A percentile compares a stretch with the other conserved stretches of the same genome.
Conservation (phyloP, 2,113 vertebrate genomes). For the Daphoenositta chrysoptera region DNA sequence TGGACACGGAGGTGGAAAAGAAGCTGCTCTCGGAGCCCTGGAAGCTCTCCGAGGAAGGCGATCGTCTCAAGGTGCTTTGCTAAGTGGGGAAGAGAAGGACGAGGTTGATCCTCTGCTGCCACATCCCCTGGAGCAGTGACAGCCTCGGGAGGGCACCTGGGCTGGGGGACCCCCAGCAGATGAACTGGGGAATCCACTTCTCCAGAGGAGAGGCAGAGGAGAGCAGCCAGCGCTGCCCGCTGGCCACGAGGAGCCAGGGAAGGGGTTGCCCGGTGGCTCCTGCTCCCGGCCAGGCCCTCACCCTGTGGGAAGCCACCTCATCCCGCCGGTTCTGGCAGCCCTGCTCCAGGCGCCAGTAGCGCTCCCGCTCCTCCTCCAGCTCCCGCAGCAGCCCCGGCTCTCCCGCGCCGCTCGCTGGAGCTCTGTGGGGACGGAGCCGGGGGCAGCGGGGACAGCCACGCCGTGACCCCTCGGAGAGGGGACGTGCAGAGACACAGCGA, state of each 20-base stretch:
- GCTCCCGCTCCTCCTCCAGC: constrained; percentile 71
- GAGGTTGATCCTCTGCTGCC: neutral
- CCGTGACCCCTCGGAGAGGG: rapidly evolving
- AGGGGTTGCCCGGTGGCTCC: neutral
- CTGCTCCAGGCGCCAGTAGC: constrained; percentile 77
- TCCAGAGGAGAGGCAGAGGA: neutral
- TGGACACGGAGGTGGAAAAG: neutral
- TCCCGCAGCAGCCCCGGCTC: constrained; percentile 52
- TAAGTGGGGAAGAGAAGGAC: neutral
- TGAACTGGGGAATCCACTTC: neutral
- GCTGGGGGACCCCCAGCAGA: neutral
- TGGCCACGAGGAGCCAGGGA: rapidly evolving
- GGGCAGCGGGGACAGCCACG: neutral
- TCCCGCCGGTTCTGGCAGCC: constrained; percentile 76
- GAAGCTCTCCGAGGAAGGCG: constrained; percentile 70
- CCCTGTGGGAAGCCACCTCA: constrained; percentile 74
- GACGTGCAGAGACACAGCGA: rapidly evolving
- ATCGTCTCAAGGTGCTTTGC: constrained; percentile 62
- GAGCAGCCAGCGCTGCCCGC: no score
- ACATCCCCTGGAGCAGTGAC: neutral
- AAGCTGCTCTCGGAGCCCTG: neutral
- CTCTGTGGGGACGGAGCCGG: neutral
- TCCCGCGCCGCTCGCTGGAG: constrained; percentile 8
- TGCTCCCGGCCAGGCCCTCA: neutral
- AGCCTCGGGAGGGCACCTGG: no score